Evolutionary conservation across 2,797 vertebrate species (phyloP).

Genomic region (Tangara arthus): DNA sequence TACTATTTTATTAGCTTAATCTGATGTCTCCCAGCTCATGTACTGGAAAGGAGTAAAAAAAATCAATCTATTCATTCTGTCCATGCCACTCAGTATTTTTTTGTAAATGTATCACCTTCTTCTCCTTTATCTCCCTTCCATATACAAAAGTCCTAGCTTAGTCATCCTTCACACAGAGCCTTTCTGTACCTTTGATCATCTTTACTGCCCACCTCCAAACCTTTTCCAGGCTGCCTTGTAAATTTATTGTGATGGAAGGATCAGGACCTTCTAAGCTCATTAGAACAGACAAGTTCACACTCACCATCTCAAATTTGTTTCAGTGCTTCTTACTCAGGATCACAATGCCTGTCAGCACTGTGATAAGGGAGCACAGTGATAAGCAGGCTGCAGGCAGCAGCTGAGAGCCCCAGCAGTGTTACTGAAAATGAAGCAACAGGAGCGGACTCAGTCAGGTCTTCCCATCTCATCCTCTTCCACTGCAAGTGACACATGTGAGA

Average conservation of each 20-base stretch:
- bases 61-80: neutral
- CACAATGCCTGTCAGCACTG: fast-evolving
- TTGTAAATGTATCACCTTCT: neutral
- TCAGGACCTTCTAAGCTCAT: neutral
- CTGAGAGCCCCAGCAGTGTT: neutral
- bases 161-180: neutral
- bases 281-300: neutral
- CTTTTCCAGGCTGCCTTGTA: neutral
- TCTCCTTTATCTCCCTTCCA: neutral
- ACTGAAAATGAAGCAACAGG: neutral
- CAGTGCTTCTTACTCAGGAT: neutral
- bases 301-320: neutral
- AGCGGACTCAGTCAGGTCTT: neutral
- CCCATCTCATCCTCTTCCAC: neutral
- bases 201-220: neutral
- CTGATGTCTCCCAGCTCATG: neutral
- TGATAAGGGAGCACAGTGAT: neutral
- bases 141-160: neutral
- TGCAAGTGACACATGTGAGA: neutral
- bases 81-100: neutral
- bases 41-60: neutral
- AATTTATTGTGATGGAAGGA: neutral
- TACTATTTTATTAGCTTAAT: neutral
- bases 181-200: neutral
- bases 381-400: neutral